Conservation (phyloP, 2,888 invertebrate species). For the Spodoptera exigua region DNA sequence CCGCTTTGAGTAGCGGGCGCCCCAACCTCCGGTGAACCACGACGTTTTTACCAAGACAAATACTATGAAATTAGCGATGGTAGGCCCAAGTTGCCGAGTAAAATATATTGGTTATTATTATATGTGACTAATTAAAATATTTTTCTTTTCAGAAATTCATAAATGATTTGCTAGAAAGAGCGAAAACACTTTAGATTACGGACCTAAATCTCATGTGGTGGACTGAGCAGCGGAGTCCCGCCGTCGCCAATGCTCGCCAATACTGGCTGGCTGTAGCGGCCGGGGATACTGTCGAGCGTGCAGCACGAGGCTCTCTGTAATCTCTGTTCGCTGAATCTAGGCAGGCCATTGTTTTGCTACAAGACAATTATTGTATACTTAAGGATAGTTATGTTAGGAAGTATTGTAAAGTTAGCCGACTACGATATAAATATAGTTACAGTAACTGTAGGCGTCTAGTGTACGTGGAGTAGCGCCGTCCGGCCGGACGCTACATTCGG, state of each 20-base stretch:
- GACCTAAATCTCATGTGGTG: slow-evolving; percentile 65
- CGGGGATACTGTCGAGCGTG: too few relatives aligned
- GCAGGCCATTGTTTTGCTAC: slow-evolving; percentile 2
- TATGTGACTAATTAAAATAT: slow-evolving; percentile 1
- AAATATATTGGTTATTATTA: too few relatives aligned
- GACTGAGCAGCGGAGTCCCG: slow-evolving; percentile 27
- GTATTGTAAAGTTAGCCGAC: slow-evolving; percentile 46
- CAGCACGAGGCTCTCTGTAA: neutral
- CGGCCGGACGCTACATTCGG: too few relatives aligned
- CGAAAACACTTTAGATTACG: slow-evolving; percentile 93
- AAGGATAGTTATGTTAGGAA: slow-evolving; percentile 38
- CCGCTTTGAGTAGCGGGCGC: too few relatives aligned
- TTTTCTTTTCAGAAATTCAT: slow-evolving; percentile 94
- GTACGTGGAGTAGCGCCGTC: too few relatives aligned
- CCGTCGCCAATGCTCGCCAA: too few relatives aligned
- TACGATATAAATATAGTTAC: slow-evolving; percentile 10
- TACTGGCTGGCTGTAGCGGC: too few relatives aligned
- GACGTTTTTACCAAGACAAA: too few relatives aligned
- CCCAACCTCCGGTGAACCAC: too few relatives aligned
- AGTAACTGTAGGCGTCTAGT: too few relatives aligned
- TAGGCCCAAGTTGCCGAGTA: too few relatives aligned
- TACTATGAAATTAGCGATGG: too few relatives aligned
- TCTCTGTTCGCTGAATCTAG: neutral
- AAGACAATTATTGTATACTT: neutral
- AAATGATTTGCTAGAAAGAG: slow-evolving; percentile 96